These are phyloP conservation scores for Ellobius talpinus DNA, from an alignment of 2,113 vertebrate species.

Conservation along the genomic window DNA sequence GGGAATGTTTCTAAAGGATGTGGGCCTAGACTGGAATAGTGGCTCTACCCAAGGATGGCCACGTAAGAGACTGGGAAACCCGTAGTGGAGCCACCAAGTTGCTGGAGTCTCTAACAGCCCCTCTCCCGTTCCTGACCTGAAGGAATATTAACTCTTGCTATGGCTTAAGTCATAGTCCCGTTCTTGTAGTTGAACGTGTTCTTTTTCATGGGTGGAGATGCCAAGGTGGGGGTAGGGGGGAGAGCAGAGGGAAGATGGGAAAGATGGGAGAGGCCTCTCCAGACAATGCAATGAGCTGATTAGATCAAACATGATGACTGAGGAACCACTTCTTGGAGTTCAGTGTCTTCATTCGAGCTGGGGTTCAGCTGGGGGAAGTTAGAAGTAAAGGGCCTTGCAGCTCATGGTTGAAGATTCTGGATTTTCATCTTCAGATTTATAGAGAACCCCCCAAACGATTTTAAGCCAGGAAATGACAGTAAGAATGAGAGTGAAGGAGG, in stretches of 20 bases:
- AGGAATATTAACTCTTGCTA: neutral
- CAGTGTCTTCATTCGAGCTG: neutral
- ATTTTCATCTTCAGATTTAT: slow-evolving; percentile 15
- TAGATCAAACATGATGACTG: neutral
- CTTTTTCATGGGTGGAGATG: neutral
- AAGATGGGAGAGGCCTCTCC: neutral
- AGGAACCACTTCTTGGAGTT: neutral
- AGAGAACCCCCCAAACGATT: neutral
- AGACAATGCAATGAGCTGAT: neutral
- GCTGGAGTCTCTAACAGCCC: neutral
- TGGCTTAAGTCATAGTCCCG: neutral
- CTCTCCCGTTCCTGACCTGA: neutral
- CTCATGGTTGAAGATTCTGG: neutral
- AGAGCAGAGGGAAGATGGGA: neutral
- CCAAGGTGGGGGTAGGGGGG: neutral
- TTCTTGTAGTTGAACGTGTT: neutral
- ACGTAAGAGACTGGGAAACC: neutral
- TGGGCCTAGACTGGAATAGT: neutral
- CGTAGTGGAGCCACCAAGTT: neutral
- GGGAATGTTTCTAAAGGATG: slow-evolving; percentile 14
- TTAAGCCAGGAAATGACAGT: neutral
- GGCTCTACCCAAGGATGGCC: neutral
- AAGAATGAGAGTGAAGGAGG: neutral
- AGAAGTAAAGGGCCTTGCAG: neutral
- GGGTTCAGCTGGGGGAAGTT: neutral